Base-by-base conservation (phyloP, 2,113 vertebrate genomes). In the Nicator chloris region DNA sequence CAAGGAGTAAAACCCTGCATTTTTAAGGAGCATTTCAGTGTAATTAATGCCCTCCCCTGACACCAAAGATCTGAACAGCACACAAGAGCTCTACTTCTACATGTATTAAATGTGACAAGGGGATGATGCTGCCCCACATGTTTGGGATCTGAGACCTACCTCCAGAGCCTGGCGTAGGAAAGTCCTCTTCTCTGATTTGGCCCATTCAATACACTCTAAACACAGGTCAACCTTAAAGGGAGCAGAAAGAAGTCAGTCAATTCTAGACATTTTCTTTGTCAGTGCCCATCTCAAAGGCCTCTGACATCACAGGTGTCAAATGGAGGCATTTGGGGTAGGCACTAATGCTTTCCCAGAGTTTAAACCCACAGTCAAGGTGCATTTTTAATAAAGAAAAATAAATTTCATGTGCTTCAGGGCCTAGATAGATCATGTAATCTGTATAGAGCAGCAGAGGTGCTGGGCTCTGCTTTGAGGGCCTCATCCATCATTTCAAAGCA, bases 201-300 rank as follows among this genome's bases (percentile, higher is more conserved):
- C 99, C 99, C 99, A 99, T 81, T 99, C 99, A 24, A 99, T 99
- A 97, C 99, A 99, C 92, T 99, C 99, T 95, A 99, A 98, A 97
- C 99, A 99, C 93, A 99, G 98, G 86, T 99, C 99, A 18, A 98
- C 98, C 98, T 98, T 66, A 16, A 86, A 91, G 69, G 64, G 60
- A 93, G 47, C 27, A 96, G 44, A 96, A 91, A 71, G 82, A 54
- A 57, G 53, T 47, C 3, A 61, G 61, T 42, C 23, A 68, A 2
- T 47, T 27, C 42, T 26, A 15, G 50, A 75, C 23, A 35, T 35
- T 27, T 68, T 7, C 54, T 35, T 18, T 16, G 1, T 6, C 8
- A 54, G 49, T 7, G 23, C 47, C 33, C 14, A 33, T 14, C 40
- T 37, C 73, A 73, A 57, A 56, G 1, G 20, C 10, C 37, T 71